Base-by-base conservation (phyloP, 2,888 invertebrate genomes). In the Steinernema carpocapsae region DNA sequence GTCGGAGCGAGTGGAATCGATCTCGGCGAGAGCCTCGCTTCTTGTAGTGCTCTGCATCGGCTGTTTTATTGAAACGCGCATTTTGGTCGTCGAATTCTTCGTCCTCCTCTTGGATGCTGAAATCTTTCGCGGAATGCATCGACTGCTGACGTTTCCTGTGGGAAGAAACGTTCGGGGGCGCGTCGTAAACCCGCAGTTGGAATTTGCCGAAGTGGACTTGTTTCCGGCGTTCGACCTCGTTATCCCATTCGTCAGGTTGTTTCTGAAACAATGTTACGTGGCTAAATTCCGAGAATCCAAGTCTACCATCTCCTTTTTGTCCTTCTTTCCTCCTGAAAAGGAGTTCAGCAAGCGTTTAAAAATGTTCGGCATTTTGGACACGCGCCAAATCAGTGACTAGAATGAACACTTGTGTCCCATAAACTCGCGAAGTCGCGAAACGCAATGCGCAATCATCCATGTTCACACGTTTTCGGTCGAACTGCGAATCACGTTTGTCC, bases 311-410 rank as follows among this genome's bases (percentile, higher is more conserved):
- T 29, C 64, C 32, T 64, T 64, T 22, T 52, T 52, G 17, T 64
- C 64, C 64, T 64, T 64, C 32, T 64, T 64, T 64, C 64, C 64
- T 12, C 64, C 32, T 32, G 22, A 26, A 32, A 64, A 12, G 32
- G 29, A 10, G 7, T 32, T 32, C 17, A 64, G 29, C 1, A 64
- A 7, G 4, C 64, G 64, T 37, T 64, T 64, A 32, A 64, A 32
- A 1, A 64, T 29, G 64, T 32, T 64, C 64, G 64, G 6, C 64
- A 64, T 64, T 37, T 10, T 10, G 37, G 37, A 37, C 3, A 37
- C 37, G 37, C 10, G 37, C 37, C 4, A 10, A 37, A 37, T 37
- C 37, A 37, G 37, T 10, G 37, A 37, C 37, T 37, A 37, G 37
- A 37, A 32, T 7, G 32, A 32, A 32, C 64, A 32, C 26, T 32